Percentiles rank a stretch among this genome's conserved stretches.
Conservation (phyloP, 2,797 vertebrate species). For the Meriones psammophilus region DNA sequence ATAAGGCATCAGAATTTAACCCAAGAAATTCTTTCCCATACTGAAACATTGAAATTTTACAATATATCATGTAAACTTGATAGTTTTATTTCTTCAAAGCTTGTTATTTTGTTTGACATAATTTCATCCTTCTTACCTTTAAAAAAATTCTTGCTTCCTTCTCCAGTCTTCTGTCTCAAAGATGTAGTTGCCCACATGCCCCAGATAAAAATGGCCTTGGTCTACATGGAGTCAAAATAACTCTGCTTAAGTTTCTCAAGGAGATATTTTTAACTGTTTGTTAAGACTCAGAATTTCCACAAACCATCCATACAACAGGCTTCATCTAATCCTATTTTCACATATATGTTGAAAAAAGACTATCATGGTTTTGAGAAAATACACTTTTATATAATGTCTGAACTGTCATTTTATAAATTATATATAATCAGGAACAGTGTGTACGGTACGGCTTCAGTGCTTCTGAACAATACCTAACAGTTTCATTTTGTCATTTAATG, state of each 20-base stretch:
- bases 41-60: slow-evolving; percentile 4
- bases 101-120: not conserved
- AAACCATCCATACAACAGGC: slow-evolving; percentile 7
- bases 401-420: slow-evolving; percentile 72
- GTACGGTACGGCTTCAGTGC: not conserved
- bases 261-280: not conserved
- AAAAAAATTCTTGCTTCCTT: not conserved
- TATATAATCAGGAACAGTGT: slow-evolving; percentile 46
- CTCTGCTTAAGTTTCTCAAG: not conserved
- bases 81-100: not conserved
- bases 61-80: not conserved
- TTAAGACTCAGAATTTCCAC: not conserved
- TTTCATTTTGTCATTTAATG: slow-evolving; percentile 77
- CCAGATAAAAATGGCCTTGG: not conserved
- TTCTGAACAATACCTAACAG: slow-evolving; percentile 51
- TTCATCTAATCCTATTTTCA: not conserved
- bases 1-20: not conserved
- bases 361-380: not conserved
- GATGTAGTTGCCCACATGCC: not conserved
- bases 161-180: not conserved
- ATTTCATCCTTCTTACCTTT: not conserved
- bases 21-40: not conserved
- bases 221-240: not conserved
- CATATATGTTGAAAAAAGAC: not conserved
- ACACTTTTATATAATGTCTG: slow-evolving; percentile 18